Evolutionary conservation across 1,140 invertebrate species (phyloP).

Genomic region (Sycobia sp.): DNA sequence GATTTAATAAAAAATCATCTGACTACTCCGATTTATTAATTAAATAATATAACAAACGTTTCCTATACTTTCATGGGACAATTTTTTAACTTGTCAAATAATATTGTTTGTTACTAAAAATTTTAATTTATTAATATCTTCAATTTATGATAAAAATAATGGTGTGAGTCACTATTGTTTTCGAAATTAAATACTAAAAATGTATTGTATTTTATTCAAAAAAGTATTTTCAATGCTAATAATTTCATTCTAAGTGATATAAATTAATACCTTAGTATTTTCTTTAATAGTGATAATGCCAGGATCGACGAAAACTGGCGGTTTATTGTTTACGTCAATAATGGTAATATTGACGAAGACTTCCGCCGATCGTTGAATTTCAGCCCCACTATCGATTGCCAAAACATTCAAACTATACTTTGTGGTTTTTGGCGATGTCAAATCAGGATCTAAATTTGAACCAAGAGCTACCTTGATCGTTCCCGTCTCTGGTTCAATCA

Average conservation of each 20-base stretch:
- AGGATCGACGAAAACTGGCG: constrained; percentile 74
- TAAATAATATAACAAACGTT: too few species aligned
- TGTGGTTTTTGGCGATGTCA: constrained; percentile 75
- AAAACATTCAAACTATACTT: constrained; percentile 72
- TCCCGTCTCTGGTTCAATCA: constrained; percentile 82
- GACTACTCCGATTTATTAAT: not conserved
- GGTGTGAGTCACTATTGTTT: too few species aligned
- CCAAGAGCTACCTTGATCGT: constrained; percentile 84
- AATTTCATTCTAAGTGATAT: not conserved
- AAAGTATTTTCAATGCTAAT: too few species aligned
- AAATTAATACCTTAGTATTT: constrained; percentile 77
- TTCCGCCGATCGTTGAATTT: constrained; percentile 74
- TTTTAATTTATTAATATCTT: not conserved
- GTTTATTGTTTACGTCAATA: constrained; percentile 90
- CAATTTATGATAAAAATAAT: too few species aligned
- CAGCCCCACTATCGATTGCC: constrained; percentile 86
- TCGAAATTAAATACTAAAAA: too few species aligned
- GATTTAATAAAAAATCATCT: not conserved
- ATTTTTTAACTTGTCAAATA: not conserved
- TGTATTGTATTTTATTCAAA: too few species aligned
- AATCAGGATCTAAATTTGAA: constrained; percentile 86
- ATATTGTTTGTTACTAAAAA: too few species aligned
- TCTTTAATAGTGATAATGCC: constrained; percentile 73
- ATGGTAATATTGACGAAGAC: constrained; percentile 84
- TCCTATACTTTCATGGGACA: not conserved